phyloP scores from a whole-genome alignment of 2,888 invertebrate genomes.

The Drepanosiphum platanoidis region DNA sequence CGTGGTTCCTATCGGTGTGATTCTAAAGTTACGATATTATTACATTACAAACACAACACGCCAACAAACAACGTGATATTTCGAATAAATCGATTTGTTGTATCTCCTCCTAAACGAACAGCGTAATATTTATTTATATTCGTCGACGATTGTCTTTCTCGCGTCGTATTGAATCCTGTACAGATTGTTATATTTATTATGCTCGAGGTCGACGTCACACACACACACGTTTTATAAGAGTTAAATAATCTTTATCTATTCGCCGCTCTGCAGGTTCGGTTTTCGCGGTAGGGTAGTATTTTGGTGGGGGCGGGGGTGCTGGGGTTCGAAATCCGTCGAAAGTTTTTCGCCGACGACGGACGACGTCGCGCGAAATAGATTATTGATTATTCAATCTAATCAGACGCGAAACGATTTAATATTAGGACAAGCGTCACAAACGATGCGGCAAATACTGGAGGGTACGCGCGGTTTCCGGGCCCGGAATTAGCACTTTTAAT shows the following conservation, averaged over 20 bases:
- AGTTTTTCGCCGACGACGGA: too few relatives aligned
- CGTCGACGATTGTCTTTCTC: neutral
- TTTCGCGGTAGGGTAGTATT: too few relatives aligned
- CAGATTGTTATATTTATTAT: too few relatives aligned
- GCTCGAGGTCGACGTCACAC: too few relatives aligned
- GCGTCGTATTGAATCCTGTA: too few relatives aligned
- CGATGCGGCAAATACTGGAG: neutral
- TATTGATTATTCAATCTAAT: neutral
- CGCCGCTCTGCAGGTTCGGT: too few relatives aligned
- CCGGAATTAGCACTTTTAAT: slow-evolving; percentile 1
- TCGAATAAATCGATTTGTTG: neutral
- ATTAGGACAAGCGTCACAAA: slow-evolving; percentile 17
- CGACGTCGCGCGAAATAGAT: neutral
- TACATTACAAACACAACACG: neutral
- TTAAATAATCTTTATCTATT: too few relatives aligned
- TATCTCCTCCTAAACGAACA: neutral
- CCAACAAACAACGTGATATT: neutral
- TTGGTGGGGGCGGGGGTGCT: too few relatives aligned
- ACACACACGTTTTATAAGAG: too few relatives aligned
- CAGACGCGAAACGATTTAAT: neutral
- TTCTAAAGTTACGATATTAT: too few relatives aligned
- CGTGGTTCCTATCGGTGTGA: neutral
- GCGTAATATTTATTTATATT: neutral
- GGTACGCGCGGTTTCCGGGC: neutral
- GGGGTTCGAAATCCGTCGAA: too few relatives aligned